Evolutionary conservation across 2,888 invertebrate genomes (phyloP), one percentile per base, ranked within the genome.

Genomic region (Unio delphinus): DNA sequence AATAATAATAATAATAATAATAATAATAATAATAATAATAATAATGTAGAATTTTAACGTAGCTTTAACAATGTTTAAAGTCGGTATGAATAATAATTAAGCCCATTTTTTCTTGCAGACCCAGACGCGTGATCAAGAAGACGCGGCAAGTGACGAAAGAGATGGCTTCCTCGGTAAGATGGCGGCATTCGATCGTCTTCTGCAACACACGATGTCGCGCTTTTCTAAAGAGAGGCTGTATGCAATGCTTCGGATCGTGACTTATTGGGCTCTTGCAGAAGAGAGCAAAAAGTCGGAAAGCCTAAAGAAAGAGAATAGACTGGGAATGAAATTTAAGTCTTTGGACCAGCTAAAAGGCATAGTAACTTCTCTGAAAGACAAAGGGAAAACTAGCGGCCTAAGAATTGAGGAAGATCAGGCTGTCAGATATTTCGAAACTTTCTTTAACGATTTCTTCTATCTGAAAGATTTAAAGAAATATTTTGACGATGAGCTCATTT

Each of bases 401-500:
- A 58, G 71, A 28, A 61, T 70, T 1, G 83, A 84, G n/a, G 77
- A 77, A 8, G 78, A 74, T 54, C 68, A 78, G 20, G 65, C 82
- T 1, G 67, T 79, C 5, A 81, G 81, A 67, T 80, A 82, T 63
- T 83, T 82, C 59, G 80, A 84, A n/a, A 70, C 77, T 4, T 86
- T 86, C 68, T 72, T 85, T 15, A 83, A 82, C 54, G 87, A 87
- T 65, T 63, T 86, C 5, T 66, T 76, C 4, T 83, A 85, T 63
- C 69, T 87, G 55, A 79, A 77, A 54, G 78, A 81, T 45, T 69
- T 86, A 30, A 87, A 87, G 70, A 77, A 79, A 55, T 81, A 84
- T 63, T 87, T 87, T 70, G 84, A 86, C 62, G 82, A 83, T 30
- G 84, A 83, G 69, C 82, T 87, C n/a, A 82, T 84, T 61, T 70